Conservation (phyloP, 1,140 invertebrate species). For the Gryon sp. region DNA sequence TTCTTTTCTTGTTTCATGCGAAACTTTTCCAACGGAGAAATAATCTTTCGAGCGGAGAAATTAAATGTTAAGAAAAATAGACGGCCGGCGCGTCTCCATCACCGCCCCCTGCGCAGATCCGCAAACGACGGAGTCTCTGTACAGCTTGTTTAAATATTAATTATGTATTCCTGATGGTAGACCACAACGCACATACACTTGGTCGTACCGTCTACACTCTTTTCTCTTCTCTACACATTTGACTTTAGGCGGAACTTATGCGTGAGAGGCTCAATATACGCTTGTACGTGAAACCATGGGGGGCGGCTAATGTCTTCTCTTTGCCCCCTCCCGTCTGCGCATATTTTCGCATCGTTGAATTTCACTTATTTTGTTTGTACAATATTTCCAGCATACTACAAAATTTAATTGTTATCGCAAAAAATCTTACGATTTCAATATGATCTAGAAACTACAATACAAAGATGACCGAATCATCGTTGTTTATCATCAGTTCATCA, state of each 20-base stretch:
- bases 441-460: too few species aligned
- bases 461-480: constrained; percentile 5
- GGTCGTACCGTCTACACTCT: constrained; percentile 48
- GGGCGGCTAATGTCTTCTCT: constrained; percentile 47
- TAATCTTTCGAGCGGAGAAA: constrained; percentile 5
- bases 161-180: constrained; percentile 75
- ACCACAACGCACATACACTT: constrained; percentile 69
- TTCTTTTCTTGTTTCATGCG: too few species aligned
- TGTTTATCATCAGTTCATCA: constrained; percentile 23
- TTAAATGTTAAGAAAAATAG: constrained; percentile 25
- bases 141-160: constrained; percentile 76
- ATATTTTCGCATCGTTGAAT: constrained; percentile 41
- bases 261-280: constrained; percentile 25
- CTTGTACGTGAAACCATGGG: constrained; percentile 57
- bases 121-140: constrained; percentile 22
- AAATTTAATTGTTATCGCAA: too few species aligned
- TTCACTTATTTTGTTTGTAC: too few species aligned
- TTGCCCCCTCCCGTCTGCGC: constrained; percentile 32
- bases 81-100: constrained; percentile 1
- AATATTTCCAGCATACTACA: too few species aligned
- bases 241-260: constrained; percentile 11
- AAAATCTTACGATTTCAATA: too few species aligned
- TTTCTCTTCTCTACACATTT: background rate
- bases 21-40: background rate
- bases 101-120: constrained; percentile 10